Percentiles rank a stretch among this genome's conserved stretches.
These are phyloP conservation scores for Enteromius treurensis DNA, from an alignment of 2,797 vertebrate species.

Conservation along the genomic window DNA sequence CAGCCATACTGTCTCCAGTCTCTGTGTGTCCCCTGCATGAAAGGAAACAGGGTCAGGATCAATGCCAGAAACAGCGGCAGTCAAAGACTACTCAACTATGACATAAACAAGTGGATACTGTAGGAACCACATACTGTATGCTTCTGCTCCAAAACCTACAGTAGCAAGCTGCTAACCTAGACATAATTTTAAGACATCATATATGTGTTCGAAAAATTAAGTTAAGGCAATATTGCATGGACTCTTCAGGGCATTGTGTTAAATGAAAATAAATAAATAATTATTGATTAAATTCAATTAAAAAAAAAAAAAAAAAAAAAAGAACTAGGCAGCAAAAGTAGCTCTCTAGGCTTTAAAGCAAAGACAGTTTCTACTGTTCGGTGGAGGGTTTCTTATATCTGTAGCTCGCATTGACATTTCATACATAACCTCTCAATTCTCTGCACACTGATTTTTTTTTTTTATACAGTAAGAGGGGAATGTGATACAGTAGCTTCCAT, in stretches of 20 bases:
- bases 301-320: neutral
- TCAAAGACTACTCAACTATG: slow-evolving; percentile 20
- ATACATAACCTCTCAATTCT: slow-evolving; percentile 12
- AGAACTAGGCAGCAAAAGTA: neutral
- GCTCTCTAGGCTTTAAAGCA: neutral
- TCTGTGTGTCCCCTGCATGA: slow-evolving; percentile 90
- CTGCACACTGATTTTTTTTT: slow-evolving; percentile 37
- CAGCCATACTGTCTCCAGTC: slow-evolving; percentile 96
- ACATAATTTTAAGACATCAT: neutral
- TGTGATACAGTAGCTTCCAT: slow-evolving; percentile 54
- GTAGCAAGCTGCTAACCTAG: neutral
- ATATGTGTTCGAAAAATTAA: neutral
- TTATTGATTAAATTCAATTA: neutral
- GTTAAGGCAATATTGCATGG: neutral
- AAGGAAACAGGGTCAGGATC: slow-evolving; percentile 43
- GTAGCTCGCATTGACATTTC: neutral
- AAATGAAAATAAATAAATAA: neutral
- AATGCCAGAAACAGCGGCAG: slow-evolving; percentile 32
- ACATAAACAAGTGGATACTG: slow-evolving; percentile 22
- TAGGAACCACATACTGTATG: neutral
- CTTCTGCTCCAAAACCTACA: neutral
- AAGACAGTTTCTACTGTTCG: neutral
- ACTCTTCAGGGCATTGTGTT: neutral
- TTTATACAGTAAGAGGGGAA: slow-evolving; percentile 26
- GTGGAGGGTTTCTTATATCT: neutral